Percentiles rank a stretch among this genome's conserved stretches.
These are phyloP conservation scores for Phallusia fumigata DNA, from an alignment of 23 tunicate species.

Conservation along the genomic window DNA sequence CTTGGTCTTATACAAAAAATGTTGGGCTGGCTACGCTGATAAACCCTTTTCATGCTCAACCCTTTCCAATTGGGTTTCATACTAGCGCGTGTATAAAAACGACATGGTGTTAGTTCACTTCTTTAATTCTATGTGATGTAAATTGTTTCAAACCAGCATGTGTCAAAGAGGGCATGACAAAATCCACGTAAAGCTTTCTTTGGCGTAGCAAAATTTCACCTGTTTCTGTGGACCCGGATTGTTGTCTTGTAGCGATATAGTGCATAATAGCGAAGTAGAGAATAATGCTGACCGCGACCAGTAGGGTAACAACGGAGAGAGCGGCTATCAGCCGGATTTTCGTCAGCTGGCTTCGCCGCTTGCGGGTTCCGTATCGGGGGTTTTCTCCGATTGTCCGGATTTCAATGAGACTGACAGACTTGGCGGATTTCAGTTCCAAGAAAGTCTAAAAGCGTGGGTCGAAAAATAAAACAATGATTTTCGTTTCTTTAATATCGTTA, in stretches of 20 bases:
- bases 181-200: too few species aligned
- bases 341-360: neutral
- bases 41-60: too few species aligned
- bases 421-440: neutral
- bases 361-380: neutral
- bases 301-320: neutral
- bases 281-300: slow-evolving; percentile 6
- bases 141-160: too few species aligned
- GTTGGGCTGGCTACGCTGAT: too few species aligned
- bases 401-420: neutral
- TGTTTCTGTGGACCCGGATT: slow-evolving; percentile 8
- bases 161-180: too few species aligned
- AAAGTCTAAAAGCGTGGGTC: neutral
- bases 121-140: too few species aligned
- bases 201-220: neutral
- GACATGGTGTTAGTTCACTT: too few species aligned
- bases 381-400: neutral
- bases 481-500: too few species aligned
- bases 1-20: too few species aligned
- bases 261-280: slow-evolving; percentile 2
- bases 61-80: too few species aligned
- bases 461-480: too few species aligned
- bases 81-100: too few species aligned
- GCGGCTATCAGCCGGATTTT: neutral
- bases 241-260: neutral